Conservation (phyloP, 2,888 invertebrate species). For the Morinoia aosen region DNA sequence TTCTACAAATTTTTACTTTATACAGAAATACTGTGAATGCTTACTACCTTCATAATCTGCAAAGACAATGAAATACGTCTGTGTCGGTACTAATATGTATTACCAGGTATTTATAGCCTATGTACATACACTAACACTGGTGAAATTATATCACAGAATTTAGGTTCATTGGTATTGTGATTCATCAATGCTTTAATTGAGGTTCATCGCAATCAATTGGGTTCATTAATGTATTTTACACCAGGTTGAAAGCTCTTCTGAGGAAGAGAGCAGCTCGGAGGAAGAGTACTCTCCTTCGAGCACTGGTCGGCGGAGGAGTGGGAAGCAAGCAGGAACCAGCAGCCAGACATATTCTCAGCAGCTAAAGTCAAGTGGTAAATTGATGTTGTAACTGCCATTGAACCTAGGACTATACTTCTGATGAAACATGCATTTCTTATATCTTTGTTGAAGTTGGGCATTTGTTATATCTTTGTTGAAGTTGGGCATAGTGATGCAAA, state of each 20-base stretch:
- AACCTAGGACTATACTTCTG: neutral
- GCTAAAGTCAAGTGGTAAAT: neutral
- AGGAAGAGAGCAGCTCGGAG: neutral
- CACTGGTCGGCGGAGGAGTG: neutral
- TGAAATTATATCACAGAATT: neutral
- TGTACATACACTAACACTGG: neutral
- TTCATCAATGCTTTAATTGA: neutral
- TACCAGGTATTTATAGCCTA: neutral
- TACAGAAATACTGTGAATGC: no score
- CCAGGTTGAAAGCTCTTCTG: constrained; percentile 6
- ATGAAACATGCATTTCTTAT: neutral
- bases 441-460: no score
- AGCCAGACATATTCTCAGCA: neutral
- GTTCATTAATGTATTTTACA: neutral
- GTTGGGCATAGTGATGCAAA: no score
- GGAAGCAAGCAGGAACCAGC: neutral
- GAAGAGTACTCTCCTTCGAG: neutral
- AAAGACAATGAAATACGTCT: no score
- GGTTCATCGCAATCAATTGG: no score
- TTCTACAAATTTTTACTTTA: no score
- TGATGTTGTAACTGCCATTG: neutral
- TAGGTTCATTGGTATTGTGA: neutral
- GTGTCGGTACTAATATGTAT: no score
- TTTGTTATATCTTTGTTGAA: no score
- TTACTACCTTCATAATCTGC: no score